Conservation (phyloP, 2,888 invertebrate species). For the Leucophenga maculata region DNA sequence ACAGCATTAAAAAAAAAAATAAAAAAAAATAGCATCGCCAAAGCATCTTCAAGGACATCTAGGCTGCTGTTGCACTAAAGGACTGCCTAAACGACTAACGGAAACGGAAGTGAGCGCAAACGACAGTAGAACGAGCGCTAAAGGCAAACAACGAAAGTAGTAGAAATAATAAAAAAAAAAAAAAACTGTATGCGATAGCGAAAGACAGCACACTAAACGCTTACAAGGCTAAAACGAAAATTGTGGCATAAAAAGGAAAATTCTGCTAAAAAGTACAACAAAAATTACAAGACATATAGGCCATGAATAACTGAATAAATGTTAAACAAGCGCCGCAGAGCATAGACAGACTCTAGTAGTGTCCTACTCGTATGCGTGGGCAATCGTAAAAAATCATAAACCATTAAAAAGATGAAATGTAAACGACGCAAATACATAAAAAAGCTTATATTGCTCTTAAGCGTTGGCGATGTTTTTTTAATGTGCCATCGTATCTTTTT, state of each 20-base stretch:
- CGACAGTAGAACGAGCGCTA: background rate
- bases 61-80: background rate
- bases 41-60: constrained; percentile 2
- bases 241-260: background rate
- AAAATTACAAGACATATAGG: constrained; percentile 59
- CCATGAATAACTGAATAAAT: constrained; percentile 62
- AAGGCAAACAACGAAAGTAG: background rate
- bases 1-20: constrained; percentile 11
- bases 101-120: background rate
- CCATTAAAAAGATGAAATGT: constrained; percentile 63
- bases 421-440: constrained; percentile 57
- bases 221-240: background rate
- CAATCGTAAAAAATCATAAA: constrained; percentile 51
- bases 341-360: background rate
- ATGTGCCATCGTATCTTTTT: constrained; percentile 38
- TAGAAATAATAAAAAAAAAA: background rate
- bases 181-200: background rate
- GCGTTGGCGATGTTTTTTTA: constrained; percentile 61
- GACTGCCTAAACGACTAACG: background rate
- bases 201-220: constrained; percentile 4
- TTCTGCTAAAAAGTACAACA: background rate
- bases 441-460: constrained; percentile 59
- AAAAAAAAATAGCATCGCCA: constrained; percentile 42
- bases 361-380: constrained; percentile 1
- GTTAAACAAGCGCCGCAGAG: constrained; percentile 51